A percentile compares a stretch with the other conserved stretches of the same genome.
Evolutionary conservation across 37 sponge, comb jelly and placozoan species (phyloP).

Genomic region (Halisarca cf. caerulea): DNA sequence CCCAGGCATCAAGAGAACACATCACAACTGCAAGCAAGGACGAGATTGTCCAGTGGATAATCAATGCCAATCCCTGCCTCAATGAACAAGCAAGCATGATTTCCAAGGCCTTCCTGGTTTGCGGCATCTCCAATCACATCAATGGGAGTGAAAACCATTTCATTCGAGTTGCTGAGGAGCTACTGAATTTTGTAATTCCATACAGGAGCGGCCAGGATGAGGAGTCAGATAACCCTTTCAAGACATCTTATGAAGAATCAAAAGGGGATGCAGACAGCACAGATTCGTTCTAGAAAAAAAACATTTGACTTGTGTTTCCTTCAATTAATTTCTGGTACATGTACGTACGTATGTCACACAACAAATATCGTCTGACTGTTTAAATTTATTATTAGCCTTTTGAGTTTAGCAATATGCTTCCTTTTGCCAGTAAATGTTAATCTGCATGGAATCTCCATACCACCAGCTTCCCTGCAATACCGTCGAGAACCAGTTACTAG

Average conservation of each 20-base stretch:
- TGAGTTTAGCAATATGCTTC: too few relatives aligned
- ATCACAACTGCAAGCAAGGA: background rate
- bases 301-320: too few relatives aligned
- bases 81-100: background rate
- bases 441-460: constrained; percentile 9
- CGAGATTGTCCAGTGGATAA: constrained; percentile 9
- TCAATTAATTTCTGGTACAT: too few relatives aligned
- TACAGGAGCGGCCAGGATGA: constrained; percentile 7
- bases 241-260: too few relatives aligned
- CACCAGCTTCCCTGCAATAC: background rate
- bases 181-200: background rate
- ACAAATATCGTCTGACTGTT: too few relatives aligned
- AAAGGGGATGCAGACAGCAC: too few relatives aligned
- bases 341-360: too few relatives aligned
- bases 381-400: too few relatives aligned
- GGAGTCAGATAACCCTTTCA: background rate
- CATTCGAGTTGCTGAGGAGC: background rate
- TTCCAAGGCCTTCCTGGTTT: background rate
- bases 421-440: background rate
- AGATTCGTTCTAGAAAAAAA: too few relatives aligned
- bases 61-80: background rate
- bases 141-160: constrained; percentile 3
- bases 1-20: too few relatives aligned
- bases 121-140: background rate
- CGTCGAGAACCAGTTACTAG: background rate